Base-by-base conservation (phyloP, 2,888 invertebrate species). In the Agapetus fuscipes region DNA sequence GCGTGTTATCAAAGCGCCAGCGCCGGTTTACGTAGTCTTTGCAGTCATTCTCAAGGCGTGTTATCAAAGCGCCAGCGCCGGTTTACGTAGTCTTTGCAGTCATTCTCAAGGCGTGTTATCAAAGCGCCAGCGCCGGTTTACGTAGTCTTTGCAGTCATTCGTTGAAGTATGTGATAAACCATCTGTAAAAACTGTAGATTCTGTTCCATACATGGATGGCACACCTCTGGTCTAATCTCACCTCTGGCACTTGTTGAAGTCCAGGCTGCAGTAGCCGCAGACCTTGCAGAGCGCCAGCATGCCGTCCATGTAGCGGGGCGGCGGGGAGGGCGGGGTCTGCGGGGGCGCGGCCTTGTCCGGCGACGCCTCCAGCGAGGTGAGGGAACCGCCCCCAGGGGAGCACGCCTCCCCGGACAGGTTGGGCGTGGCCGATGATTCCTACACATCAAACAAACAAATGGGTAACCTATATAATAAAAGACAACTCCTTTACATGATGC, bases 191-290 rank as follows among this genome's bases (percentile, higher is more conserved):
- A 13, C 15, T 13, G 4, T 10, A 6, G 30, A 4, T 10, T 10
- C 9, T 49, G 30, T 48, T 45, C 37, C 54, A 49, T 3, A 45
- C 50, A 6, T 58, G 55, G 11, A 64, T 51, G 34, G 48, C 3
- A 14, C 3, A 34, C 5, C 37, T 55, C 51, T n/a, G n/a, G n/a
- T n/a, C n/a, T n/a, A n/a, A n/a, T n/a, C n/a, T n/a, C 54, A 68
- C 79, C 79, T 64, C 60, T 82, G 77, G 62, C 91, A 91, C 45
- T 76, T 76, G 51, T 78, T 80, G 58, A 88, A 85, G 59, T 88
- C 82, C 51, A 74, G 72, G 35, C 87, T 86, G 30, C 80, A 73
- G 54, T 81, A 79, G 12, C 90, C 90, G 59, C 91, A 91, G 48
- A 74, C 72, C 47, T 76, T 75, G 60, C 91, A 91, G 2, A 90